Conservation (phyloP, 2,797 vertebrate species). For the Leptatherina wallacei region DNA sequence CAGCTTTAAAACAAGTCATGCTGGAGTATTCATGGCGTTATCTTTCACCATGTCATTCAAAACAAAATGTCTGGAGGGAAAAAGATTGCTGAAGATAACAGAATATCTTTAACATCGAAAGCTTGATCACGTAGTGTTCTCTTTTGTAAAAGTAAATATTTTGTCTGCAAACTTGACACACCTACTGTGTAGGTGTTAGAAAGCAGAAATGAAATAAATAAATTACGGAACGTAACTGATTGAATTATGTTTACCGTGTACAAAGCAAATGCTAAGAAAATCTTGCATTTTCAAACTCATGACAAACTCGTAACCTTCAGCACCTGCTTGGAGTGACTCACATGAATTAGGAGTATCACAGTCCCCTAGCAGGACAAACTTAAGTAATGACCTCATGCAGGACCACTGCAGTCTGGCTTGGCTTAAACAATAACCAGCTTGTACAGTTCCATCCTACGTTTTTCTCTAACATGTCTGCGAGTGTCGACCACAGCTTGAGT, state of each 20-base stretch:
- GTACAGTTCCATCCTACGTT: conserved; percentile 56
- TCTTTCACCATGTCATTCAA: not conserved
- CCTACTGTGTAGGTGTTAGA: conserved; percentile 20
- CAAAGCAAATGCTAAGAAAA: not conserved
- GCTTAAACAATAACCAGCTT: conserved; percentile 75
- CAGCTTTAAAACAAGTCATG: not conserved
- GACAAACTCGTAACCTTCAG: conserved; percentile 10
- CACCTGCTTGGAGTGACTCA: conserved; percentile 59
- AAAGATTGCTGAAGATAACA: conserved; percentile 2
- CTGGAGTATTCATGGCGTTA: conserved; percentile 3
- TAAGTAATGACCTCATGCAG: conserved; percentile 69
- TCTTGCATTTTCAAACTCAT: not conserved
- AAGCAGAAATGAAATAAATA: conserved; percentile 4
- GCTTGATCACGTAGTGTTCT: not conserved
- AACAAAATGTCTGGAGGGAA: not conserved
- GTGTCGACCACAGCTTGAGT: conserved; percentile 75
- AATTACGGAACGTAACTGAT: not conserved
- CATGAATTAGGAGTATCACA: conserved; percentile 36
- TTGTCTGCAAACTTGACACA: conserved; percentile 11
- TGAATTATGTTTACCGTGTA: not conserved
- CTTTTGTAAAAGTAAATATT: conserved; percentile 20
- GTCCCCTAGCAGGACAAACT: conserved; percentile 51
- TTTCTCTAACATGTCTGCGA: conserved; percentile 62
- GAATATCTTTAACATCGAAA: not conserved
- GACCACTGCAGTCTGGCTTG: conserved; percentile 54